Conservation (phyloP, 2,797 vertebrate genomes). For the Gouania willdenowi region DNA sequence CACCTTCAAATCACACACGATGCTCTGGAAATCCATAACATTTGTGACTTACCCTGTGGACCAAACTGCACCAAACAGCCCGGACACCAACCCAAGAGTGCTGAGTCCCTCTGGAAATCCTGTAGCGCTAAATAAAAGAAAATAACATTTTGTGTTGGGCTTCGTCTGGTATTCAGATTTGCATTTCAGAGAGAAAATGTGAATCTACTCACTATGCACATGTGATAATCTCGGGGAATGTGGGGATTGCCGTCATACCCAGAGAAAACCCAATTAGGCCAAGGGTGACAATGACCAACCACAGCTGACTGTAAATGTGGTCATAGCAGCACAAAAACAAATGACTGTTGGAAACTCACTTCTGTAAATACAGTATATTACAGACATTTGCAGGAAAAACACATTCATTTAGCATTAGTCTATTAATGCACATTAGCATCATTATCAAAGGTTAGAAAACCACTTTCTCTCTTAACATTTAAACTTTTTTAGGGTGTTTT, state of each 20-base stretch:
- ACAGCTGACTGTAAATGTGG: conserved; percentile 85
- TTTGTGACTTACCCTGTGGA: conserved; percentile 74
- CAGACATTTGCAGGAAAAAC: too few species aligned
- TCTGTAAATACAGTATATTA: too few species aligned
- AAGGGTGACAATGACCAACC: conserved; percentile 85
- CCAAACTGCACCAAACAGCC: conserved; percentile 86
- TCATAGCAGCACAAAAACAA: too few species aligned
- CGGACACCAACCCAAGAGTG: conserved; percentile 91
- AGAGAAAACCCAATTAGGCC: conserved; percentile 84
- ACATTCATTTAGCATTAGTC: too few species aligned
- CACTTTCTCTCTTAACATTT: too few species aligned
- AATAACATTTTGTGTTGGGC: too few species aligned
- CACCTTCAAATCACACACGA: background rate
- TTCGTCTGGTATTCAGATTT: too few species aligned
- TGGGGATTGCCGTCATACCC: conserved; percentile 84
- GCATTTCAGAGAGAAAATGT: background rate
- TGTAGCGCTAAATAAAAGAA: conserved; percentile 73
- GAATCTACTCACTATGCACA: conserved; percentile 85
- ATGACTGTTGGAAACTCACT: too few species aligned
- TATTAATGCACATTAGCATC: too few species aligned
- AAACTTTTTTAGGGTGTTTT: too few species aligned
- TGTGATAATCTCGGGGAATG: conserved; percentile 86
- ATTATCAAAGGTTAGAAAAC: too few species aligned
- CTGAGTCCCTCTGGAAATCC: conserved; percentile 90
- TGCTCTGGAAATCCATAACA: too few species aligned